phyloP scores from a whole-genome alignment of 2,113 vertebrate species.

The Oenanthe oenanthe region DNA sequence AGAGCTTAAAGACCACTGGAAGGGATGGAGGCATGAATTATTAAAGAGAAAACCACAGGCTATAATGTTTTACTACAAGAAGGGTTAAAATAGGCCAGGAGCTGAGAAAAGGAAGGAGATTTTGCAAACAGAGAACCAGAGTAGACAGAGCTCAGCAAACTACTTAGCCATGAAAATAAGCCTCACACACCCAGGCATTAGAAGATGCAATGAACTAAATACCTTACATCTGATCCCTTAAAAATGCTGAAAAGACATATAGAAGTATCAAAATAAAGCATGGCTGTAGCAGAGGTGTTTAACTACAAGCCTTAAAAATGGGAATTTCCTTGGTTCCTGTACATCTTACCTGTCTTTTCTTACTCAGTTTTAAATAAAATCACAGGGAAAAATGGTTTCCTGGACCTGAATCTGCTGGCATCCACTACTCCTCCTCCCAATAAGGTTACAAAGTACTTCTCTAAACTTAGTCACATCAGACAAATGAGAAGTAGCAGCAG shows the following conservation, averaged over 20 bases:
- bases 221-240: neutral
- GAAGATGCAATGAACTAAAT: neutral
- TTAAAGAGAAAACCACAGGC: slow-evolving; percentile 51
- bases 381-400: neutral
- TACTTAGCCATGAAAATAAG: neutral
- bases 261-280: neutral
- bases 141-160: neutral
- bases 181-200: neutral
- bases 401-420: neutral
- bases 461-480: neutral
- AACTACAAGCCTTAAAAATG: neutral
- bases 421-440: neutral
- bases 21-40: slow-evolving; percentile 39
- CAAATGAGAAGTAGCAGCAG: neutral
- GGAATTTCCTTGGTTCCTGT: neutral
- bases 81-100: slow-evolving; percentile 25
- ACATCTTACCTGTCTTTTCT: neutral
- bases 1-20: slow-evolving; percentile 27
- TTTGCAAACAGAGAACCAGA: neutral
- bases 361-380: neutral
- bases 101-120: neutral
- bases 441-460: neutral
- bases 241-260: neutral
- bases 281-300: neutral
- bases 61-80: slow-evolving; percentile 39